These are phyloP conservation scores for Tretioscincus oriximinensis DNA, from an alignment of 2,113 vertebrate genomes.

Conservation along the genomic window DNA sequence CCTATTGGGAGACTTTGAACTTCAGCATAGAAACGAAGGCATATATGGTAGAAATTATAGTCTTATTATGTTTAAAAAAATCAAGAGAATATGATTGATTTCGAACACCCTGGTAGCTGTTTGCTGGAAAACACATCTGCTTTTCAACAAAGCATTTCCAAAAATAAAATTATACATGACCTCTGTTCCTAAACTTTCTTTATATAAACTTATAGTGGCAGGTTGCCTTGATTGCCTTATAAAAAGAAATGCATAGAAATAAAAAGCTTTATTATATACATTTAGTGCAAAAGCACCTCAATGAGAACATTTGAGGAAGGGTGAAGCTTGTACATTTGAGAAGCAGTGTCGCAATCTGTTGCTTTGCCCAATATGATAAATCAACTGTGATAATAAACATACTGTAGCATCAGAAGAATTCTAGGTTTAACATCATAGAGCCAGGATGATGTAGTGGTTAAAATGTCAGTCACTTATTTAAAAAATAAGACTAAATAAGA, in stretches of 20 bases:
- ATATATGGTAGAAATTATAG: constrained; percentile 64
- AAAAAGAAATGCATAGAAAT: not conserved
- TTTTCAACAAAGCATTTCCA: constrained; percentile 58
- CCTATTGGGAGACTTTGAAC: constrained; percentile 62
- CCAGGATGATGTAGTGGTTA: no score
- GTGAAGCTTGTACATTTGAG: not conserved
- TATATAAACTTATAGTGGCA: constrained; percentile 31
- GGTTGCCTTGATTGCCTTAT: constrained; percentile 18
- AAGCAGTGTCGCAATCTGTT: not conserved
- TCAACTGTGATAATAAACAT: not conserved
- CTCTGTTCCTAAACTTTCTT: constrained; percentile 48
- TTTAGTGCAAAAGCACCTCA: constrained; percentile 5
- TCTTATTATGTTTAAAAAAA: constrained; percentile 58
- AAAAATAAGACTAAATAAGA: no score
- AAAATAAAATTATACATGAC: constrained; percentile 11
- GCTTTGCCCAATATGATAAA: not conserved
- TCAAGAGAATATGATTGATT: constrained; percentile 60
- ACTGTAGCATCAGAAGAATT: not conserved
- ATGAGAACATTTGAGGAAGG: not conserved
- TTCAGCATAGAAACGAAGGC: constrained; percentile 57
- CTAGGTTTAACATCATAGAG: no score
- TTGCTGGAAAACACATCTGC: constrained; percentile 57
- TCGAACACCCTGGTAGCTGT: constrained; percentile 58
- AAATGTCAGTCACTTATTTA: no score
- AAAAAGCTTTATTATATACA: constrained; percentile 29